These are phyloP conservation scores for Paradisaea rubra DNA, from an alignment of 2,113 vertebrate genomes.

Conservation along the genomic window DNA sequence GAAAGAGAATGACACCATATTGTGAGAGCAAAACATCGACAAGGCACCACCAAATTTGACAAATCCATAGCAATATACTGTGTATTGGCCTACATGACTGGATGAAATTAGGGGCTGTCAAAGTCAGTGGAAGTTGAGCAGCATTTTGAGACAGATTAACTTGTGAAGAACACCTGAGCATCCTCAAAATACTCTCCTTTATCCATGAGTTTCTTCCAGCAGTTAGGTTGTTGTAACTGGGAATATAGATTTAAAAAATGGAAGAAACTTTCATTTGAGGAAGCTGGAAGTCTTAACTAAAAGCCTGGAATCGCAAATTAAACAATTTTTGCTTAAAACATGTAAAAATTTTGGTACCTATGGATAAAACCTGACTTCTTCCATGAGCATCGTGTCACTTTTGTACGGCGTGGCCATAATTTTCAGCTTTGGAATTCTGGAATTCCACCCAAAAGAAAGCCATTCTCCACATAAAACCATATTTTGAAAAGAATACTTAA, in stretches of 20 bases:
- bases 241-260: background rate
- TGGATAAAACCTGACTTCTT: background rate
- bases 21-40: background rate
- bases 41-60: background rate
- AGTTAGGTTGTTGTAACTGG: background rate
- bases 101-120: background rate
- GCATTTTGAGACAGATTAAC: background rate
- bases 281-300: background rate
- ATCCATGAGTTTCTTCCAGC: background rate
- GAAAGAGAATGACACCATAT: background rate
- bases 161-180: background rate
- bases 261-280: background rate
- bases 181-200: background rate
- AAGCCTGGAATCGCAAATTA: background rate
- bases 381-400: background rate
- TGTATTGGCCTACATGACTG: no score
- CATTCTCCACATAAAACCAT: background rate
- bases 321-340: background rate
- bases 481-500: background rate
- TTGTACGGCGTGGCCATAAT: rapidly evolving
- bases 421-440: background rate
- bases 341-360: rapidly evolving
- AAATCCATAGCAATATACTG: background rate
- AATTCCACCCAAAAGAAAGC: background rate
- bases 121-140: background rate